Conservation (phyloP, 2,888 invertebrate species). For the Drosophila bunnanda region DNA sequence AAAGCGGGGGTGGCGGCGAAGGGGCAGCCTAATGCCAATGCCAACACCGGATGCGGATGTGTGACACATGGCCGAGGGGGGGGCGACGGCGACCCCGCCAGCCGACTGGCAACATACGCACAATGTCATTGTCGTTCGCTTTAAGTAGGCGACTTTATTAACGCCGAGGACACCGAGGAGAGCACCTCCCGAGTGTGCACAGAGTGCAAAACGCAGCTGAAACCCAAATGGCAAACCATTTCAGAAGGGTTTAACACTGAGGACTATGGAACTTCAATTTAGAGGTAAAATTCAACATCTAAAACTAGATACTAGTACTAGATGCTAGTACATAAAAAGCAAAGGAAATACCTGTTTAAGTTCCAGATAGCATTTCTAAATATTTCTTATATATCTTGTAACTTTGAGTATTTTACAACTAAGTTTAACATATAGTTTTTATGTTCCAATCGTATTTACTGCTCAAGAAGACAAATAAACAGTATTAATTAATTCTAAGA, state of each 20-base stretch:
- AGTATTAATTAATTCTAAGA: too few species aligned
- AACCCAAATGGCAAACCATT: conserved; percentile 29
- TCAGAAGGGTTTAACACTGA: conserved; percentile 2
- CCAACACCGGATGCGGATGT: conserved; percentile 74
- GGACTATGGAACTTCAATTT: background rate
- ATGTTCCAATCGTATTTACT: too few species aligned
- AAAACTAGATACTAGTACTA: background rate
- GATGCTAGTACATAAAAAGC: background rate
- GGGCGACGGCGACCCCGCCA: background rate
- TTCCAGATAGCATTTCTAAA: background rate
- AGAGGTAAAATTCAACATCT: background rate
- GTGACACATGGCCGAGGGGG: conserved; percentile 68
- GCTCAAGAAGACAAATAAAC: too few species aligned
- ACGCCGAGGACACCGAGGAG: conserved; percentile 56
- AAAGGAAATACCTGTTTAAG: background rate
- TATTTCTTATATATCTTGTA: background rate
- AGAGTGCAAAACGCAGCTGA: conserved; percentile 25
- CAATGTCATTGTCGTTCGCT: conserved; percentile 68
- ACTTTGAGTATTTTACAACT: background rate
- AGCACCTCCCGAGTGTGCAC: conserved; percentile 60
- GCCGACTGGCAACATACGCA: conserved; percentile 50
- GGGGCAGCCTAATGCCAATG: conserved; percentile 67
- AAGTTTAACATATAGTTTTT: too few species aligned
- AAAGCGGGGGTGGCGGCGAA: background rate
- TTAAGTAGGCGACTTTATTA: conserved; percentile 80